phyloP scores from a whole-genome alignment of 2,113 vertebrate species.

The Cisticola juncidis region DNA sequence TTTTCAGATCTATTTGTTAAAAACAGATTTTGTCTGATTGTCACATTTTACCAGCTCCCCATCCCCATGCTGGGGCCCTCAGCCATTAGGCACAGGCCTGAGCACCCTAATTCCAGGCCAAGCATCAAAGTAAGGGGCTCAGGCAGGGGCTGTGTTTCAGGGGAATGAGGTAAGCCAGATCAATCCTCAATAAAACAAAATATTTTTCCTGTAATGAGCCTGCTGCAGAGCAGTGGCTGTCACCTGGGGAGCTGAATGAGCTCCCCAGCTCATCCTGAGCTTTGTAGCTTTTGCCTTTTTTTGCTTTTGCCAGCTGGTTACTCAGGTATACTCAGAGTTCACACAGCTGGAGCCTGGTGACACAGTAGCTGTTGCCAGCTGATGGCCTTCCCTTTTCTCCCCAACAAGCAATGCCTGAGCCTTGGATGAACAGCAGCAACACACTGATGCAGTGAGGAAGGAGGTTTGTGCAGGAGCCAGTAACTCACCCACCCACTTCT shows the following conservation, averaged over 20 bases:
- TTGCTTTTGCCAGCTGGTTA: not conserved
- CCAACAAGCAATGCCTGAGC: fast-evolving
- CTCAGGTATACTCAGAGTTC: not conserved
- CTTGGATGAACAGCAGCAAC: not conserved
- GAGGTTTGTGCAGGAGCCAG: not conserved
- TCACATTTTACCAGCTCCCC: not conserved
- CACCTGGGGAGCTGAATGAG: not conserved
- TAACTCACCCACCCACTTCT: not conserved
- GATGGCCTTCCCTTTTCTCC: not conserved
- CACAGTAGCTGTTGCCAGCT: not conserved
- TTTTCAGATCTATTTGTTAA: not conserved
- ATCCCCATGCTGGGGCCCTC: not conserved
- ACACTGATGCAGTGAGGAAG: not conserved
- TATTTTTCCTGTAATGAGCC: not conserved
- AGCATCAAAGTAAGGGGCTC: not conserved
- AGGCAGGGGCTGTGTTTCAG: not conserved
- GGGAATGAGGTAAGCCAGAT: not conserved
- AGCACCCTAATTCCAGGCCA: not conserved
- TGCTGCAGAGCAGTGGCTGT: not conserved
- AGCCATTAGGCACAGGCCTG: not conserved
- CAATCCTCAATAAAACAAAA: not conserved
- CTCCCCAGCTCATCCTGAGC: not conserved
- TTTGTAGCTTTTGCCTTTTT: not conserved
- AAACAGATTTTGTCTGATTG: not conserved
- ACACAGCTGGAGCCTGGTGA: not conserved